Base-by-base conservation (phyloP, 2,888 invertebrate genomes). In the Bedellia somnulentella region DNA sequence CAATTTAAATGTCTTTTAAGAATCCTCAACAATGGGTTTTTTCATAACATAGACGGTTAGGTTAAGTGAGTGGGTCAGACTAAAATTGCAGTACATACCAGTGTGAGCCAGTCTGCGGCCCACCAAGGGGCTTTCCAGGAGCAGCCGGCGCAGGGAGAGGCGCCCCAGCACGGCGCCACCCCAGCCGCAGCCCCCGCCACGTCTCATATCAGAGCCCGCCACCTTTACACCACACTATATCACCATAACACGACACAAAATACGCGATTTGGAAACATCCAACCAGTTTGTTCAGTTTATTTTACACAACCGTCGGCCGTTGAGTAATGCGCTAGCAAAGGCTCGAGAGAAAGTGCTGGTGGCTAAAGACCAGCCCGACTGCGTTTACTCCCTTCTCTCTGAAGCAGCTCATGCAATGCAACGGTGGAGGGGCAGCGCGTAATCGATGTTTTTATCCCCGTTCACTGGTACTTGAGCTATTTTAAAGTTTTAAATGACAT, bases 121-220 rank as follows among this genome's bases (percentile, higher is more conserved):
- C 32, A 86, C 78, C 12, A 86, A 70, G 3, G 86, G 86, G 53
- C 85, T 85, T 42, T 86, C 83, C 35, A 86, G 83, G 34, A 87
- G 76, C 37, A 87, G 64, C 37, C 85, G 79, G 27, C 86, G 78
- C 23, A 87, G 58, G 12, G 86, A 87, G 77, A 85, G 85, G 44
- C 86, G 68, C 37, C 75, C 68, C 30, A 73, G 54, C 39, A 70
- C 52, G 33, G 73, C 75, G 36, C 43, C 41, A 25, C 71, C 67
- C 39, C 73, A 68, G 61, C 75, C 70, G 47, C 68, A 58, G 39
- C 70, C 67, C 39, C 68, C 64, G 38, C 70, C 67, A 35, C 71
- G 66, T 38, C 71, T 29, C 32, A 32, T 24, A 12, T 5, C 8
- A 18, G 18, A 21, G 10, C 67, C 61, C 48, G 45, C 40, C 54